These are phyloP conservation scores for Endomychus coccineus DNA, from an alignment of 2,888 invertebrate genomes.

Conservation along the genomic window DNA sequence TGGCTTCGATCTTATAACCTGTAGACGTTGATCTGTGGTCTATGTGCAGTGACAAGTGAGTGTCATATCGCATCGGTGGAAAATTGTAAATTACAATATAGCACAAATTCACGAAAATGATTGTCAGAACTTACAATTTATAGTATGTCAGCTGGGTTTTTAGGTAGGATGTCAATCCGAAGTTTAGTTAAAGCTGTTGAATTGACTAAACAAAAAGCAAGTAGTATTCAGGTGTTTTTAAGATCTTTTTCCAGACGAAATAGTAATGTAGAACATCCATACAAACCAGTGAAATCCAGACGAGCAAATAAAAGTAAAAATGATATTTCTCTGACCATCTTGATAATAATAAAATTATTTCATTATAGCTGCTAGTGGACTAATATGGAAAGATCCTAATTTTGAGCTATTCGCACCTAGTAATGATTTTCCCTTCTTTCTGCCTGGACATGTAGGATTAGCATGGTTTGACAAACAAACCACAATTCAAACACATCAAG, in stretches of 20 bases:
- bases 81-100: too few species aligned
- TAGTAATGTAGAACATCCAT: slow-evolving; percentile 34
- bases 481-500: slow-evolving; percentile 41
- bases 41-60: too few species aligned
- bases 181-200: slow-evolving; percentile 15
- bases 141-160: too few species aligned
- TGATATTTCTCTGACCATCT: too few species aligned
- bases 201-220: slow-evolving; percentile 10
- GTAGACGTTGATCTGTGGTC: too few species aligned
- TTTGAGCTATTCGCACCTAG: slow-evolving; percentile 58
- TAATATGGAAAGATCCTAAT: slow-evolving; percentile 47
- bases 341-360: slow-evolving; percentile 15
- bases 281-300: slow-evolving; percentile 34
- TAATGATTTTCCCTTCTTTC: slow-evolving; percentile 58
- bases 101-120: too few species aligned
- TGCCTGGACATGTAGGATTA: slow-evolving; percentile 62
- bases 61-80: too few species aligned
- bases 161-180: slow-evolving; percentile 31
- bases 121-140: too few species aligned
- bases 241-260: slow-evolving; percentile 37
- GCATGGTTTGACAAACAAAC: slow-evolving; percentile 60
- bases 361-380: slow-evolving; percentile 17
- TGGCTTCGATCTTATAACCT: too few species aligned
- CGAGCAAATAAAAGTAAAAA: slow-evolving; percentile 31
- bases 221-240: slow-evolving; percentile 16